phyloP scores from a whole-genome alignment of 2,113 vertebrate species.

The Phyllostomus discolor region DNA sequence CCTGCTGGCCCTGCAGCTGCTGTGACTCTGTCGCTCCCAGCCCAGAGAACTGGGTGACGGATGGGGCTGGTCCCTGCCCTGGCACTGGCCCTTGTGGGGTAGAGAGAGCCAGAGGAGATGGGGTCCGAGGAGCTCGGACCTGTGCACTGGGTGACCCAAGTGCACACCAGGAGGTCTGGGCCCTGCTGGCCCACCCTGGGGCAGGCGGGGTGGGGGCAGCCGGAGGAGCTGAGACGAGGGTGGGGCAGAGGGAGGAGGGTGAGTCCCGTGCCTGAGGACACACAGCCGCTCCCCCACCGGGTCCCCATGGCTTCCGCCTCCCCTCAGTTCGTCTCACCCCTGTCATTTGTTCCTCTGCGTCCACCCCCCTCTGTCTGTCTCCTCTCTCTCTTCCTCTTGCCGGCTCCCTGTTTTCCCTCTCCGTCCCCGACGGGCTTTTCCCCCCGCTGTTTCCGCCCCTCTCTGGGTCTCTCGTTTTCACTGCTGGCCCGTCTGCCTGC shows the following conservation, averaged over 20 bases:
- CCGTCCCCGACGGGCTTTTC: background rate
- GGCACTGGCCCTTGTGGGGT: background rate
- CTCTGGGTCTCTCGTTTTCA: background rate
- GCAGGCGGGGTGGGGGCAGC: background rate
- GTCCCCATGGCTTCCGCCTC: rapidly evolving
- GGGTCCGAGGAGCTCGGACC: background rate
- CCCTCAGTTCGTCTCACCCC: rapidly evolving
- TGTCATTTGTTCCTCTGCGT: rapidly evolving
- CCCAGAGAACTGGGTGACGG: background rate
- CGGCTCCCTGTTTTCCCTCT: background rate
- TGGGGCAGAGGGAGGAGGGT: rapidly evolving
- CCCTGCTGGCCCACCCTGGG: background rate
- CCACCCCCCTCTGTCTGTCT: no score
- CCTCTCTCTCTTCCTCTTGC: background rate
- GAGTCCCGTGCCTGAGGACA: rapidly evolving
- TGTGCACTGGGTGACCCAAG: rapidly evolving
- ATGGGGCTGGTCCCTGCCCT: background rate
- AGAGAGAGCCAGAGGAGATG: background rate
- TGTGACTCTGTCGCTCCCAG: background rate
- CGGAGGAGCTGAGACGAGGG: background rate
- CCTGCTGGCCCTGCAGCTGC: background rate
- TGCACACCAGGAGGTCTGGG: background rate
- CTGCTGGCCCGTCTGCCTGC: background rate
- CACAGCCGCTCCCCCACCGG: rapidly evolving
- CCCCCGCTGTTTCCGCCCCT: background rate